Evolutionary conservation across 2,113 vertebrate genomes (phyloP).

Genomic region (Cardinalis cardinalis): DNA sequence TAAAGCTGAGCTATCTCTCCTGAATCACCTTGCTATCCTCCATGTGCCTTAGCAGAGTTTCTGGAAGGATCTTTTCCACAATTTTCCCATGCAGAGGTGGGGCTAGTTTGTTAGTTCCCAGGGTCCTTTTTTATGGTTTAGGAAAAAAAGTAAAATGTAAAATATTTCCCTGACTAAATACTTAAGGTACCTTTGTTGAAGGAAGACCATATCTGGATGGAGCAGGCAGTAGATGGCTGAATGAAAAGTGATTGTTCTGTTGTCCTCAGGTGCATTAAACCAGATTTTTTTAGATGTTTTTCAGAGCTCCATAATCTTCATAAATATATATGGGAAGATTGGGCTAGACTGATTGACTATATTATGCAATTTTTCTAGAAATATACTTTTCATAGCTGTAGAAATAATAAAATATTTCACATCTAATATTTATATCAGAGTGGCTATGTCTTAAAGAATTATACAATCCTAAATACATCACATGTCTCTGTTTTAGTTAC

Average conservation of each 20-base stretch:
- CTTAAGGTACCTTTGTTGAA: background rate
- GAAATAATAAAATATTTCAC: background rate
- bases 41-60: background rate
- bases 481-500: background rate
- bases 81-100: background rate
- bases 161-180: background rate
- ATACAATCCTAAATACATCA: fast-evolving
- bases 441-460: background rate
- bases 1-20: background rate
- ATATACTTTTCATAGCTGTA: background rate
- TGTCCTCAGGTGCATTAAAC: background rate
- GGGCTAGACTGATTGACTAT: background rate
- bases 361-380: background rate
- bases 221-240: background rate
- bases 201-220: background rate
- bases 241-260: background rate
- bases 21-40: background rate
- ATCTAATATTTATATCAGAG: background rate
- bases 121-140: background rate
- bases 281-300: background rate
- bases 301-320: background rate
- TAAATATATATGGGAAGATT: background rate
- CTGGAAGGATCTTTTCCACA: background rate
- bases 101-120: background rate
- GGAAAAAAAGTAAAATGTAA: background rate